Evolutionary conservation across 2,888 invertebrate species (phyloP), one percentile per base, ranked within the genome.

Genomic region (Argynnis bischoffii): DNA sequence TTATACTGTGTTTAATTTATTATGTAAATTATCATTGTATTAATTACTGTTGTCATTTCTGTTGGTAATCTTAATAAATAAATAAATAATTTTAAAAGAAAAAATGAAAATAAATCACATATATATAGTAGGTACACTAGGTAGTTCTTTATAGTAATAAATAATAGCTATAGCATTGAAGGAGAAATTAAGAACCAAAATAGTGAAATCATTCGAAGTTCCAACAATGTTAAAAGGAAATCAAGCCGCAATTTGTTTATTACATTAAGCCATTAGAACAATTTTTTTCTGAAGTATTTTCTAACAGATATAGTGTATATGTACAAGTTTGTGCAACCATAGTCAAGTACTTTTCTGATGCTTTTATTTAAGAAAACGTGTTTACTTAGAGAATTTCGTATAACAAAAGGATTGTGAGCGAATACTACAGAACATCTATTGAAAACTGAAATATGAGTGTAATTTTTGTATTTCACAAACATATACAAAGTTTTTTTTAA

Each of bases 301-400:
- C 60, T 48, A 60, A 48, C 50, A 26, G 47, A n/a, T n/a, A n/a
- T n/a, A n/a, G n/a, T n/a, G n/a, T n/a, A n/a, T n/a, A n/a, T n/a
- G n/a, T n/a, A n/a, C n/a, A n/a, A n/a, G n/a, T n/a, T n/a, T n/a
- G n/a, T n/a, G n/a, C n/a, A n/a, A n/a, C n/a, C n/a, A n/a, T n/a
- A 26, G 59, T 59, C 59, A 59, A 59, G 31, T 59, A 59, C 48
- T 21, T 60, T 60, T 60, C 31, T 31, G 26, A 47, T 50, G 48
- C 48, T 60, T 60, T 60, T 16, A 50, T 60, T 26, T n/a, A 26
- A n/a, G n/a, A n/a, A 60, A 31, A 60, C 57, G 50, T 50, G 60
- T 60, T 60, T 60, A 60, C 60, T 60, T 16, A 13, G 60, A 60
- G 50, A 60, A 60, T 60, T 60, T 48, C 50, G 60, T 16, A 31